Percentiles rank a stretch among this genome's conserved stretches.
Conservation (phyloP, 2,797 vertebrate species). For the Phataginus tetradactyla region DNA sequence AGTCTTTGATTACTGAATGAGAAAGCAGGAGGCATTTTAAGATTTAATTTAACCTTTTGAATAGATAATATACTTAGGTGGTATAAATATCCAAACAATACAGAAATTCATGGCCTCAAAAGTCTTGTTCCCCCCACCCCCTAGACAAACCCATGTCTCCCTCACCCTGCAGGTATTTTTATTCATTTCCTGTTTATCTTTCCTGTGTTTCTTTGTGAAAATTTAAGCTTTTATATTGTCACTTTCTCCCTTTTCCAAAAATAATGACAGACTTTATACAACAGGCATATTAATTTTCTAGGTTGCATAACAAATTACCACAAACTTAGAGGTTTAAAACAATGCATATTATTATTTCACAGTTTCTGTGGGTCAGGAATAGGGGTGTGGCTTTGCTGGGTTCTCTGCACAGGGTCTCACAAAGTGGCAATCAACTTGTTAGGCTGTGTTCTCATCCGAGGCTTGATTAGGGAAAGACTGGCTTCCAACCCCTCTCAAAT, state of each 20-base stretch:
- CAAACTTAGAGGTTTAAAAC: neutral
- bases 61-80: neutral
- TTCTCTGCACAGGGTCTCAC: neutral
- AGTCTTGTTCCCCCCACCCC: rapidly evolving
- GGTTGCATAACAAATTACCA: neutral
- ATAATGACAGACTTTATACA: neutral
- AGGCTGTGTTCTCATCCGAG: neutral
- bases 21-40: neutral
- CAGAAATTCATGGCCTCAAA: neutral
- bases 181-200: neutral
- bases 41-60: neutral
- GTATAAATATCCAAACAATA: neutral
- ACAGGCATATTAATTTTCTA: neutral
- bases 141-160: neutral
- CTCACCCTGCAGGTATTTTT: neutral
- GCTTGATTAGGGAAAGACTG: rapidly evolving
- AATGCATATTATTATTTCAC: neutral
- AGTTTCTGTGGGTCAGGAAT: neutral
- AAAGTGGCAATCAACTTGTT: neutral
- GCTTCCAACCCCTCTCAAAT: neutral
- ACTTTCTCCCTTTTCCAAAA: neutral
- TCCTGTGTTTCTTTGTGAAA: neutral
- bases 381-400: neutral
- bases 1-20: neutral
- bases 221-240: neutral